phyloP scores from a whole-genome alignment of 2,113 vertebrate species.

The Ariopsis seemanni region DNA sequence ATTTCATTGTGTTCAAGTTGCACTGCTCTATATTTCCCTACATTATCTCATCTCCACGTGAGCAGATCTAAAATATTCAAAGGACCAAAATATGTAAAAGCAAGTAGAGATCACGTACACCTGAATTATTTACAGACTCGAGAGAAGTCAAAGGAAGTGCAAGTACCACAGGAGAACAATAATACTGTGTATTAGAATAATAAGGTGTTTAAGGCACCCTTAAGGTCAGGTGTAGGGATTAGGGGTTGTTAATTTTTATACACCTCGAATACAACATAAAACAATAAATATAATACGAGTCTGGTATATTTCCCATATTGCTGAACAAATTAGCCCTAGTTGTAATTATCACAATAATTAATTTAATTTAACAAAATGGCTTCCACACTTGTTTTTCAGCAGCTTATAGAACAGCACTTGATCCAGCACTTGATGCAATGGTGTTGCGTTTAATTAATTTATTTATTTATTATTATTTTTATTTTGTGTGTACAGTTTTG shows the following conservation, averaged over 20 bases:
- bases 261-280: too few relatives aligned
- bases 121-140: neutral
- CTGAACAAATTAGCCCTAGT: neutral
- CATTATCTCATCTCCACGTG: neutral
- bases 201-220: neutral
- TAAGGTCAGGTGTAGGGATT: neutral
- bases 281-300: too few relatives aligned
- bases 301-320: neutral
- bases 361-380: too few relatives aligned
- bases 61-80: neutral
- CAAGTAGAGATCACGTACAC: neutral
- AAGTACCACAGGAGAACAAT: neutral
- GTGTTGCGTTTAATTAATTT: too few relatives aligned
- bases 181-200: neutral
- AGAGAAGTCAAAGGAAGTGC: neutral
- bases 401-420: too few relatives aligned
- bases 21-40: neutral
- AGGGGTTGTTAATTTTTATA: neutral
- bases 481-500: too few relatives aligned
- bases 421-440: too few relatives aligned
- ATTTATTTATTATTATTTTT: too few relatives aligned
- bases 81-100: neutral
- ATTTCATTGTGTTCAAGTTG: neutral
- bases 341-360: too few relatives aligned
- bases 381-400: too few relatives aligned